A percentile compares a stretch with the other conserved stretches of the same genome.
Evolutionary conservation across 2,113 vertebrate species (phyloP).

Genomic region (Chinchilla lanigera): DNA sequence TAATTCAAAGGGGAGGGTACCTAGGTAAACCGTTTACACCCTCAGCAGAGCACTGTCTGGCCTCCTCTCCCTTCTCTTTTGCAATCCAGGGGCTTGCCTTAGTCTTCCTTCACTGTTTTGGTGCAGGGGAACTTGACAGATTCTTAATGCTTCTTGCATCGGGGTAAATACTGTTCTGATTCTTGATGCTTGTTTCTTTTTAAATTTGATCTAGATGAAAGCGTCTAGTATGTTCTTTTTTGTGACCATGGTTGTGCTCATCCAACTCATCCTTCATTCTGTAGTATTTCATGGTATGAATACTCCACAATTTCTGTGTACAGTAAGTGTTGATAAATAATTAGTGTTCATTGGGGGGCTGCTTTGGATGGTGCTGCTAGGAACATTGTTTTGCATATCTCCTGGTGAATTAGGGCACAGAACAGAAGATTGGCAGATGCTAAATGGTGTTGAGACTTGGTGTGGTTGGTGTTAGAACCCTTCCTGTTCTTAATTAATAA

Average conservation of each 20-base stretch:
- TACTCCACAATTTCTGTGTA: background rate
- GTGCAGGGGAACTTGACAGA: too few relatives aligned
- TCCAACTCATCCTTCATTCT: background rate
- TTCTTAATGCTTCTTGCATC: too few relatives aligned
- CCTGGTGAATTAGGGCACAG: background rate
- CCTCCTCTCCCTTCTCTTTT: too few relatives aligned
- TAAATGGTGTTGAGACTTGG: background rate
- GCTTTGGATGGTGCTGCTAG: background rate
- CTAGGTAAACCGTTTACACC: too few relatives aligned
- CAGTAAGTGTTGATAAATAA: background rate
- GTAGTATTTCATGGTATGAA: background rate
- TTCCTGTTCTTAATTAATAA: background rate
- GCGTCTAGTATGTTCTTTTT: background rate
- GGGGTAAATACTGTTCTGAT: slow-evolving; percentile 3
- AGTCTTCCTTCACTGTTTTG: too few relatives aligned
- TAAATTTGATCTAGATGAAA: background rate
- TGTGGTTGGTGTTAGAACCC: background rate
- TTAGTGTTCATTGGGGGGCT: background rate
- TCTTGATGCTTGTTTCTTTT: background rate
- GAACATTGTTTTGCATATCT: background rate
- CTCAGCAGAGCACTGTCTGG: too few relatives aligned
- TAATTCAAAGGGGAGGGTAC: too few relatives aligned
- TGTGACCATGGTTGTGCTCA: background rate
- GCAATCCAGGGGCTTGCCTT: too few relatives aligned
- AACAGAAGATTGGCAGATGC: background rate